Evolutionary conservation across 2,113 vertebrate genomes (phyloP).

Genomic region (Onychostoma macrolepis): DNA sequence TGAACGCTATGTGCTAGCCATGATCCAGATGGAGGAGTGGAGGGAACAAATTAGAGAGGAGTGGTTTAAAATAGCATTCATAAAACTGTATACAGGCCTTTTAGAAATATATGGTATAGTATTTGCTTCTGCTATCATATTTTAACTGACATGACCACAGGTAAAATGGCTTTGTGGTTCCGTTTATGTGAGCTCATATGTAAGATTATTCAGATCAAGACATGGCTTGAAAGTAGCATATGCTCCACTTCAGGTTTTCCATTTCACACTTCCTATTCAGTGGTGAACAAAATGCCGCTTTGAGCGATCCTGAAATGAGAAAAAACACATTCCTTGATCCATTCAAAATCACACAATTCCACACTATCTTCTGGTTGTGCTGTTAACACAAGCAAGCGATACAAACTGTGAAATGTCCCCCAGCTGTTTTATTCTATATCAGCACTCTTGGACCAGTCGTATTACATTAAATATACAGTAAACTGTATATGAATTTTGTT

Average conservation of each 20-base stretch:
- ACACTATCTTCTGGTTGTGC: neutral
- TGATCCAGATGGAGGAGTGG: conserved; percentile 4
- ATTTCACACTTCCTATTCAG: neutral
- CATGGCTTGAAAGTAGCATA: neutral
- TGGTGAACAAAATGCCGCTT: neutral
- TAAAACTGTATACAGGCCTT: neutral
- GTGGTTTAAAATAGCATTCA: neutral
- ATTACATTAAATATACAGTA: neutral
- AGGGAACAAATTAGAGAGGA: neutral
- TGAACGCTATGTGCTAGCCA: neutral
- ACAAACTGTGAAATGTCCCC: neutral
- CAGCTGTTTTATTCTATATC: neutral
- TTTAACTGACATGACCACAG: neutral
- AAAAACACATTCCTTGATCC: neutral
- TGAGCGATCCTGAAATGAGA: neutral
- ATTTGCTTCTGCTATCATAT: neutral
- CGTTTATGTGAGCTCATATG: neutral
- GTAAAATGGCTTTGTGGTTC: neutral
- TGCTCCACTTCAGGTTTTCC: neutral
- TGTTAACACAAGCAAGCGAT: neutral
- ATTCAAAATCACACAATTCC: neutral
- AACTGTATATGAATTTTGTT: neutral
- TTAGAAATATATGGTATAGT: neutral
- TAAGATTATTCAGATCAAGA: neutral
- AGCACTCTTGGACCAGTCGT: neutral